Evolutionary conservation across 2,888 invertebrate species (phyloP).

Genomic region (Pollenia griseotomentosa): DNA sequence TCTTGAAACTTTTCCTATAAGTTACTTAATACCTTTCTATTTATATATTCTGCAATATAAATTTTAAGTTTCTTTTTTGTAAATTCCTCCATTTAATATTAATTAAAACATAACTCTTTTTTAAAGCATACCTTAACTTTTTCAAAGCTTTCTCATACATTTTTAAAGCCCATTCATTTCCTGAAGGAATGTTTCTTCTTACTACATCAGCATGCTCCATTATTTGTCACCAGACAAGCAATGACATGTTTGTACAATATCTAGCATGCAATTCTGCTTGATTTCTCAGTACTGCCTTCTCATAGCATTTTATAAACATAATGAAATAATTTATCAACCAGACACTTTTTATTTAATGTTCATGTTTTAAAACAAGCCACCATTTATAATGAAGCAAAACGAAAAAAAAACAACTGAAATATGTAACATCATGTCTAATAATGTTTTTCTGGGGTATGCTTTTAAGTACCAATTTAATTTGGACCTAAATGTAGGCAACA

Average conservation of each 20-base stretch:
- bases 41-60: neutral
- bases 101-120: conserved; percentile 5
- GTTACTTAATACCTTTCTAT: neutral
- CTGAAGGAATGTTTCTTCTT: conserved; percentile 46
- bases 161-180: neutral
- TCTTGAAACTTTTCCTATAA: too few species aligned
- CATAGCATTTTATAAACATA: conserved; percentile 65
- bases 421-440: conserved; percentile 43
- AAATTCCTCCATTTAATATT: neutral
- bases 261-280: conserved; percentile 49
- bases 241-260: conserved; percentile 62
- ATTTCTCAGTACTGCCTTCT: neutral
- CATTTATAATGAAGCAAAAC: conserved; percentile 55
- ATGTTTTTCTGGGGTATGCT: conserved; percentile 55
- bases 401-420: conserved; percentile 29
- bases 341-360: conserved; percentile 77
- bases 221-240: conserved; percentile 55
- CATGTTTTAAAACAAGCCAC: conserved; percentile 62
- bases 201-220: conserved; percentile 33
- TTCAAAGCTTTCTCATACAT: conserved; percentile 5
- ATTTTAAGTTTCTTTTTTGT: neutral
- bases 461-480: conserved; percentile 66
- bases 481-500: conserved; percentile 68
- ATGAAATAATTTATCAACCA: conserved; percentile 83
- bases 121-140: neutral